Evolutionary conservation across 2,797 vertebrate genomes (phyloP).

Genomic region (Sternotherus odoratus): DNA sequence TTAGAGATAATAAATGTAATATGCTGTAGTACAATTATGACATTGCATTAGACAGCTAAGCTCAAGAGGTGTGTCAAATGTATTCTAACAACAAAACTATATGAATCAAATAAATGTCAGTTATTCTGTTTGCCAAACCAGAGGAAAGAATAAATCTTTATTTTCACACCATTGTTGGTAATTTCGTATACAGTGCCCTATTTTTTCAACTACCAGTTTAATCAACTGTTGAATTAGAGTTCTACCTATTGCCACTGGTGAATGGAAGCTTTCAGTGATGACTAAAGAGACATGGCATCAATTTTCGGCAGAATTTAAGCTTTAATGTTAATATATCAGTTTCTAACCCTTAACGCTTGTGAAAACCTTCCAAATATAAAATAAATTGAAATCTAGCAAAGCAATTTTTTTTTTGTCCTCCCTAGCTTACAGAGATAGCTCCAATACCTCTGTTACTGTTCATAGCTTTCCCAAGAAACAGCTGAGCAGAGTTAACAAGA

Average conservation of each 20-base stretch:
- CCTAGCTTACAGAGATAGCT: not conserved
- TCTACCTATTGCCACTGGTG: conserved; percentile 59
- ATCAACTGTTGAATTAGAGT: conserved; percentile 63
- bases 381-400: too few species aligned
- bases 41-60: conserved; percentile 49
- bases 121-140: conserved; percentile 53
- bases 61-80: conserved; percentile 44
- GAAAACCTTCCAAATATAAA: not conserved
- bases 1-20: conserved; percentile 23
- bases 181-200: conserved; percentile 68
- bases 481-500: not conserved
- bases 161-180: conserved; percentile 65
- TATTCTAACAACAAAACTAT: not conserved
- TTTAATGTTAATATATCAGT: not conserved
- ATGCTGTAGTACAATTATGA: conserved; percentile 23
- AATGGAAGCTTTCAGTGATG: not conserved
- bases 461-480: not conserved
- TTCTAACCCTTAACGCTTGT: not conserved
- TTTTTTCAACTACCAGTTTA: conserved; percentile 60
- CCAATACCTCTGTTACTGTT: not conserved
- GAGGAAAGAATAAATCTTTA: conserved; percentile 56
- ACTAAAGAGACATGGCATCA: not conserved
- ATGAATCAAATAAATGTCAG: conserved; percentile 1
- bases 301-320: not conserved
- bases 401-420: too few species aligned